Conservation (phyloP, 2,888 invertebrate species). For the Argyra leucocephala region DNA sequence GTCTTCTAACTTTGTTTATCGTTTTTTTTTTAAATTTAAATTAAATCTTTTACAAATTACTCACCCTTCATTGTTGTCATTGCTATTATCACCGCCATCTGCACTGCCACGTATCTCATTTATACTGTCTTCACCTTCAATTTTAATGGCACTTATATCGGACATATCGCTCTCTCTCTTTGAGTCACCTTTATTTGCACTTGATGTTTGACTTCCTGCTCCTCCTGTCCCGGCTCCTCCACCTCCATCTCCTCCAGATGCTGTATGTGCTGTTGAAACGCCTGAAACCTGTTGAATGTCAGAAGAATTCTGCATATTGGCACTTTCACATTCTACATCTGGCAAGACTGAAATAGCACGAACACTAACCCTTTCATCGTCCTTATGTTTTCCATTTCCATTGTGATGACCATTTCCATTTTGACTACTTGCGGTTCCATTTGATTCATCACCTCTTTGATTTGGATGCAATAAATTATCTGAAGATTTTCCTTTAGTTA, state of each 20-base stretch:
- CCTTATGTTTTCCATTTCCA: constrained; percentile 22
- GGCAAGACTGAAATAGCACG: constrained; percentile 49
- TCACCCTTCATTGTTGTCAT: not conserved
- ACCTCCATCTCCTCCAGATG: constrained; percentile 18
- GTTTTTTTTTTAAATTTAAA: no score
- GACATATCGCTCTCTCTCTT: constrained; percentile 5
- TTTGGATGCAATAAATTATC: constrained; percentile 16
- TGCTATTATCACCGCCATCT: not conserved
- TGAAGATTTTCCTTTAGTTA: constrained; percentile 18
- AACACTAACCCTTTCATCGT: constrained; percentile 41
- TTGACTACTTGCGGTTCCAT: constrained; percentile 16
- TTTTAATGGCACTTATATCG: constrained; percentile 11
- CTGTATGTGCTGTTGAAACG: not conserved
- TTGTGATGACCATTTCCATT: constrained; percentile 24
- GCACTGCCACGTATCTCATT: constrained; percentile 12
- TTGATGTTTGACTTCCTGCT: not conserved
- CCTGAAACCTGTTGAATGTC: not conserved
- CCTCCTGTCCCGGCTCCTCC: constrained; percentile 12
- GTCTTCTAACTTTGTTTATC: no score
- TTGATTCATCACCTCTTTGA: constrained; percentile 20
- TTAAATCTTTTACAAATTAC: not conserved
- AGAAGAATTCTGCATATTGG: constrained; percentile 42
- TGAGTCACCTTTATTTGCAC: not conserved
- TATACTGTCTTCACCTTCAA: constrained; percentile 16
- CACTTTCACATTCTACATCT: constrained; percentile 53